Evolutionary conservation across 2,113 vertebrate species (phyloP), one percentile per base, ranked within the genome.

Genomic region (Sapayoa aenigma): DNA sequence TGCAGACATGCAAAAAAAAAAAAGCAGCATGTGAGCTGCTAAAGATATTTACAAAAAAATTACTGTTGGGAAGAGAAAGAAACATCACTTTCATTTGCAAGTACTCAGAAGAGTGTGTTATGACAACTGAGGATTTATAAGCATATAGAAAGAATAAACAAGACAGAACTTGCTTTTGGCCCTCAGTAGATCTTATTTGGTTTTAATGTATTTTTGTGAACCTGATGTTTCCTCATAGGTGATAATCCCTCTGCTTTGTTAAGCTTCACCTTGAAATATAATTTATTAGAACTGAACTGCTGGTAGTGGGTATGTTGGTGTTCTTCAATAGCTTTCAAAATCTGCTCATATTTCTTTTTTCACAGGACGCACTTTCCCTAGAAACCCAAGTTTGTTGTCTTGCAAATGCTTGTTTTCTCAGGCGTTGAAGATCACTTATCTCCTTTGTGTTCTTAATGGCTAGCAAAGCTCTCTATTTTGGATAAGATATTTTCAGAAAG

Each of bases 341-440:
- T 91, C 74, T 84, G 14, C 28, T 17, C n/a, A n/a, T 55, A 0
- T 58, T 74, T 77, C 30, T 80, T 90, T 67, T 41, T 77, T 30
- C 27, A 6, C 22, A 42, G 42, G 27, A 24, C 49, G 16, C 14
- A 12, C 28, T 93, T 87, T 69, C 37, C 31, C 14, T 73, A 5
- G 83, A 77, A 88, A 88, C 30, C 31, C 28, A 69, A 73, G 24
- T 73, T 52, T 33, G 39, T 27, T 4, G 3, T 91, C 74, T 84
- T 93, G 58, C 28, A 80, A 83, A 91, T 39, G 18, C 67, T 89
- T 87, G 17, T 84, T 97, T 87, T 86, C 21, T 74, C 63, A 94
- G 78, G 46, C n/a, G 37, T 63, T 42, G 63, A 78, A 77, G 35
- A 65, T 79, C 27, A 68, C 22, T 83, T 69, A 58, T 9, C 46